These are phyloP conservation scores for Chionodraco myersi DNA, from an alignment of 2,113 vertebrate species.

Conservation along the genomic window DNA sequence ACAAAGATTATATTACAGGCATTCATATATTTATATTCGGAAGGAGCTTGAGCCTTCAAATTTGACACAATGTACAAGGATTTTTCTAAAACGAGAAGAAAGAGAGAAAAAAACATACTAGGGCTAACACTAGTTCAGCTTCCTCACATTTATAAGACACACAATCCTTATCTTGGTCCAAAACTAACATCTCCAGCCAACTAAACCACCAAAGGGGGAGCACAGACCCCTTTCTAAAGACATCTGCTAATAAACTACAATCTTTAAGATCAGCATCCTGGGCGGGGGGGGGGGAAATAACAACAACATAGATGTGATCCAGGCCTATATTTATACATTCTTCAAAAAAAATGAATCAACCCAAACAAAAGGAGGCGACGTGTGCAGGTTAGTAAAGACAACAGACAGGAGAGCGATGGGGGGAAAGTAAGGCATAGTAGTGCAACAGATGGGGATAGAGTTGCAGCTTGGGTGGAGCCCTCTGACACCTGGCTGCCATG, in stretches of 20 bases:
- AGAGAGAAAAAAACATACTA: conserved; percentile 47
- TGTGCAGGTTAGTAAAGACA: conserved; percentile 6
- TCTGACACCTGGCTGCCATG: conserved; percentile 84
- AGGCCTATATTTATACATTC: conserved; percentile 80
- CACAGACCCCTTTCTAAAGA: conserved; percentile 59
- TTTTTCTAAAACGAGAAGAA: conserved; percentile 68
- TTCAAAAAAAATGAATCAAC: conserved; percentile 38
- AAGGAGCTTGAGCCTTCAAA: conserved; percentile 63
- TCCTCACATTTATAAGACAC: conserved; percentile 75
- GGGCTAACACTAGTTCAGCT: conserved; percentile 70
- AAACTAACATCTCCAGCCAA: conserved; percentile 67
- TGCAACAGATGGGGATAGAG: conserved; percentile 82
- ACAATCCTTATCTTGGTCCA: conserved; percentile 73
- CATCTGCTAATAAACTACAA: conserved; percentile 69
- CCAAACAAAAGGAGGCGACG: conserved; percentile 45
- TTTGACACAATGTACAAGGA: conserved; percentile 83
- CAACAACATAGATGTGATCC: conserved; percentile 57
- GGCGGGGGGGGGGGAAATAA: conserved; percentile 38
- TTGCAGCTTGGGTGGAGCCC: conserved; percentile 79
- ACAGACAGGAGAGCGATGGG: conserved; percentile 24
- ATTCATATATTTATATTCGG: conserved; percentile 81
- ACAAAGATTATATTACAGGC: conserved; percentile 83
- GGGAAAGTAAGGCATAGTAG: conserved; percentile 82
- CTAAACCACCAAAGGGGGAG: conserved; percentile 61
- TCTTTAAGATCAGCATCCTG: conserved; percentile 65